Evolutionary conservation across 1,140 invertebrate species (phyloP).

Genomic region (Drosophila bocqueti): DNA sequence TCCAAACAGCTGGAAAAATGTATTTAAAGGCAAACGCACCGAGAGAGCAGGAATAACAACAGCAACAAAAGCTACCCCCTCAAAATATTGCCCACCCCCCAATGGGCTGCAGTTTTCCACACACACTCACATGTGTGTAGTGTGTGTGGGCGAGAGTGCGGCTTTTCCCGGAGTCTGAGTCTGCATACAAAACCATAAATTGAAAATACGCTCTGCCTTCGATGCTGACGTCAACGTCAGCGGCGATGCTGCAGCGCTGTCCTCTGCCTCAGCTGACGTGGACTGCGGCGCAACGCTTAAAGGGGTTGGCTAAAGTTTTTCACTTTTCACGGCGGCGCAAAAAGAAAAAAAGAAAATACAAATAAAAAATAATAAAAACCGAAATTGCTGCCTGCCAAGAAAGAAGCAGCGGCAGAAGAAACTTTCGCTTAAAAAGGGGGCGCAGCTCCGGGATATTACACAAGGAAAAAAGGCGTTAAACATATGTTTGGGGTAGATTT

Average conservation of each 20-base stretch:
- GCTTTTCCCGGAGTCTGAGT: constrained; percentile 44
- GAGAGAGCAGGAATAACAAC: constrained; percentile 45
- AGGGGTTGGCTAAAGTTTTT: constrained; percentile 73
- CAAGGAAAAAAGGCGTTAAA: constrained; percentile 18
- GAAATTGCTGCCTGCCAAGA: constrained; percentile 65
- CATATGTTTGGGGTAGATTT: not conserved
- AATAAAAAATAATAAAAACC: constrained; percentile 63
- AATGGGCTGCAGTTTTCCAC: constrained; percentile 64
- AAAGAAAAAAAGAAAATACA: constrained; percentile 17
- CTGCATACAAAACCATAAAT: constrained; percentile 74
- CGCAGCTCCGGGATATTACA: constrained; percentile 22
- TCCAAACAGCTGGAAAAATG: constrained; percentile 72
- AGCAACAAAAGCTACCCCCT: constrained; percentile 1
- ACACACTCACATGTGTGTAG: constrained; percentile 12
- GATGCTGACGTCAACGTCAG: constrained; percentile 46
- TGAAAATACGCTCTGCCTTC: constrained; percentile 69
- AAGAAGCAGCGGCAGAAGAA: constrained; percentile 50
- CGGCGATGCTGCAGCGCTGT: constrained; percentile 19
- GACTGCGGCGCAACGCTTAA: constrained; percentile 39
- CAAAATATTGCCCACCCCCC: constrained; percentile 14
- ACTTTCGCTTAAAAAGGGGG: constrained; percentile 67
- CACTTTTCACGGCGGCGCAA: constrained; percentile 58
- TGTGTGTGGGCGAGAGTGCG: constrained; percentile 40
- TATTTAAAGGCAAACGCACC: constrained; percentile 78
- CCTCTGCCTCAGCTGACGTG: constrained; percentile 5